phyloP scores from a whole-genome alignment of 2,113 vertebrate genomes.

The Actinemys pallida region DNA sequence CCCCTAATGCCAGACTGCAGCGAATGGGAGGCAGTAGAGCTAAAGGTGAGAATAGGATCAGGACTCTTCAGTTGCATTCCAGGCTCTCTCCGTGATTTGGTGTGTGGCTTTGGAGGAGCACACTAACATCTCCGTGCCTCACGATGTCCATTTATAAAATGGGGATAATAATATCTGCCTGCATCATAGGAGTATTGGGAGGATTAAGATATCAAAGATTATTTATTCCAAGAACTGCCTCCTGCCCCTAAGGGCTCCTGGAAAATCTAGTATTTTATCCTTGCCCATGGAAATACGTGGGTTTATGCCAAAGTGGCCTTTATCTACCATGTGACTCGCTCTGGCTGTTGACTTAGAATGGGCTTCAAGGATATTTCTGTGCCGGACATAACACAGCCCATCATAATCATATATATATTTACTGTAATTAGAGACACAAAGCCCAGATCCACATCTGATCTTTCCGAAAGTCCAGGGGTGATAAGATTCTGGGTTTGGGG shows the following conservation, averaged over 20 bases:
- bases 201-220: background rate
- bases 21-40: background rate
- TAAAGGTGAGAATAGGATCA: background rate
- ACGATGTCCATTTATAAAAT: background rate
- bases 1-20: background rate
- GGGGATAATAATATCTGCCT: background rate
- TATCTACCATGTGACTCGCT: background rate
- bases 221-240: background rate
- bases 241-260: background rate
- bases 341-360: background rate
- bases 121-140: background rate
- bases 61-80: background rate
- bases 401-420: background rate
- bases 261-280: background rate
- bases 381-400: background rate
- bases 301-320: background rate
- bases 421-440: background rate
- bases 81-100: slow-evolving; percentile 1
- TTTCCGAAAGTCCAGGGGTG: rapidly evolving
- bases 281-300: background rate
- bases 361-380: background rate
- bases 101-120: background rate
- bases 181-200: background rate
- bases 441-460: background rate
- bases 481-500: background rate